Conservation (phyloP, 2,113 vertebrate genomes). For the Brevimyrus niger region DNA sequence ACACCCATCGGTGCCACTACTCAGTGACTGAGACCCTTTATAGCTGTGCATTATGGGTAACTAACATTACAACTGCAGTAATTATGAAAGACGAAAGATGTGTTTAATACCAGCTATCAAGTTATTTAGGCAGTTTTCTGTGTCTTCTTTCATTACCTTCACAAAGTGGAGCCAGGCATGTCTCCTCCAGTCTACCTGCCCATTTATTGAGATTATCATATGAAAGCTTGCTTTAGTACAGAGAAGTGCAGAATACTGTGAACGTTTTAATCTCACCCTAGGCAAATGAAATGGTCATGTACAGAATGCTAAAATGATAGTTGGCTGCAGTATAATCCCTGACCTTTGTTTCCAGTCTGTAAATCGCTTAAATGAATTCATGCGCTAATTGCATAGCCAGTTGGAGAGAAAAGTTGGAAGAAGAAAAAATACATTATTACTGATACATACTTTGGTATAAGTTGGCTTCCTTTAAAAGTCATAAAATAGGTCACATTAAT, state of each 20-base stretch:
- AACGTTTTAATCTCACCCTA: background rate
- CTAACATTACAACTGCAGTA: background rate
- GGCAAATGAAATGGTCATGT: background rate
- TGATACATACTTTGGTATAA: background rate
- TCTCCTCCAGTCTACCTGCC: background rate
- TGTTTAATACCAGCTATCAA: background rate
- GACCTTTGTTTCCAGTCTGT: background rate
- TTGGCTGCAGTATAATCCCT: background rate
- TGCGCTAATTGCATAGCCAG: background rate
- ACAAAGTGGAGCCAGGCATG: background rate
- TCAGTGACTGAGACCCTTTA: background rate
- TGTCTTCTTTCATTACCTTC: background rate
- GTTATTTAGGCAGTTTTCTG: background rate
- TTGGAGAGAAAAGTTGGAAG: background rate
- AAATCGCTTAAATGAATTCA: background rate
- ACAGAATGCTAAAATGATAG: background rate
- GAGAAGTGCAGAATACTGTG: background rate
- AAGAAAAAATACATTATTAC: background rate
- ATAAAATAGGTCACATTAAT: background rate
- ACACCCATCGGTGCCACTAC: background rate
- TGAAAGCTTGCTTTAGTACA: background rate
- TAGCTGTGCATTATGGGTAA: background rate
- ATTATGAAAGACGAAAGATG: background rate
- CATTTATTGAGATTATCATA: background rate
- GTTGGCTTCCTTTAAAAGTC: background rate